Base-by-base conservation (phyloP, 2,888 invertebrate species). In the Dendrolimus pini region DNA sequence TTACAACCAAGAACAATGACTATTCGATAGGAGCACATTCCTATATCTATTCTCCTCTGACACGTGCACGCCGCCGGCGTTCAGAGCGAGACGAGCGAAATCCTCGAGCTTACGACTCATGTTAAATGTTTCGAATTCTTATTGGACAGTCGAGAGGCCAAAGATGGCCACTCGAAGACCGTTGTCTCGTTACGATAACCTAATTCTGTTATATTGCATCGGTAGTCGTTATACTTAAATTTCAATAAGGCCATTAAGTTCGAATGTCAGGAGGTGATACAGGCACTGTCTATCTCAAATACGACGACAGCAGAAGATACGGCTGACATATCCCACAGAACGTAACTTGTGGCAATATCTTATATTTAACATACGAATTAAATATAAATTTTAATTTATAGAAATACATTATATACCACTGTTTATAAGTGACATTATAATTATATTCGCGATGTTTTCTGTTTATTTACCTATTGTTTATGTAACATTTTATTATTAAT, bases 1-100 rank as follows among this genome's bases (percentile, higher is more conserved):
- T 88, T 87, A 88, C 84, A 77, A 75, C 79, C 82, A 89, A 89
- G 89, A 90, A 90, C 90, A 90, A 90, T 89, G 85, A 86, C 80
- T 85, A 83, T 85, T 78, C 75, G 83, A 84, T 84, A 83, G 82
- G 65, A 80, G 69, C 69, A 69, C 72, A 73, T 75, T 77, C 71
- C 74, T 87, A 83, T 85, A 83, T 70, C 83, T 78, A 77, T 83
- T 79, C 80, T 78, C 75, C 72, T 85, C 83, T 68, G 67, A 65
- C 82, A 62, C 61, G 62, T 62, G 61, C 59, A 61, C 60, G 54
- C 59, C 59, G 56, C 62, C 58, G 55, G 58, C 60, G 58, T 58
- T 56, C 55, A 57, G 80, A 88, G 80, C 67, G 82, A 85, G 89
- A 89, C 77, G 62, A 71, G 63, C 71, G 71, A 77, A 71, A 64